These are phyloP conservation scores for Dicrostonyx torquatus DNA, from an alignment of 2,797 vertebrate genomes.

Conservation along the genomic window DNA sequence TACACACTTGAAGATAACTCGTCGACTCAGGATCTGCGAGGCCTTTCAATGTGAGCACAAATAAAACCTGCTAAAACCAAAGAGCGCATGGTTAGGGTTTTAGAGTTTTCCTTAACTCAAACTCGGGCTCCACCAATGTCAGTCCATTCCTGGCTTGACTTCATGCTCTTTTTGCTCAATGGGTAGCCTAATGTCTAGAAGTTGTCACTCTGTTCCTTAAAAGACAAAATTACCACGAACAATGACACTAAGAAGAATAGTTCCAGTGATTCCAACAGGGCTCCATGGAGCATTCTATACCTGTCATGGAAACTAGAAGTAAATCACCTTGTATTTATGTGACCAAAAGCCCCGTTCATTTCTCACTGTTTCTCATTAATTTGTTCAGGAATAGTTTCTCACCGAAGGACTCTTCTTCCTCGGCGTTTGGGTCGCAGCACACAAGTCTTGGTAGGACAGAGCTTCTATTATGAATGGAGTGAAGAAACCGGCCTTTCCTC, in stretches of 20 bases:
- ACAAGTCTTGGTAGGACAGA: background rate
- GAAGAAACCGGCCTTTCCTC: background rate
- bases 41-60: background rate
- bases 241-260: background rate
- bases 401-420: background rate
- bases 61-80: background rate
- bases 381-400: background rate
- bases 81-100: background rate
- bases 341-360: background rate
- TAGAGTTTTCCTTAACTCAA: background rate
- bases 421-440: background rate
- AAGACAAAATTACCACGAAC: background rate
- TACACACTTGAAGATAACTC: background rate
- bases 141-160: background rate
- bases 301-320: background rate
- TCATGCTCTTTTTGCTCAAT: background rate
- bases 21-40: background rate
- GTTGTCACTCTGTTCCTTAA: slow-evolving; percentile 17
- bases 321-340: background rate
- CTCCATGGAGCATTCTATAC: background rate
- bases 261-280: background rate
- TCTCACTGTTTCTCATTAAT: background rate
- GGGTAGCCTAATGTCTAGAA: background rate
- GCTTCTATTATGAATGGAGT: background rate
- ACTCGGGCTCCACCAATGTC: background rate